phyloP scores from a whole-genome alignment of 23 tunicate species.

The Trididemnum clinides region DNA sequence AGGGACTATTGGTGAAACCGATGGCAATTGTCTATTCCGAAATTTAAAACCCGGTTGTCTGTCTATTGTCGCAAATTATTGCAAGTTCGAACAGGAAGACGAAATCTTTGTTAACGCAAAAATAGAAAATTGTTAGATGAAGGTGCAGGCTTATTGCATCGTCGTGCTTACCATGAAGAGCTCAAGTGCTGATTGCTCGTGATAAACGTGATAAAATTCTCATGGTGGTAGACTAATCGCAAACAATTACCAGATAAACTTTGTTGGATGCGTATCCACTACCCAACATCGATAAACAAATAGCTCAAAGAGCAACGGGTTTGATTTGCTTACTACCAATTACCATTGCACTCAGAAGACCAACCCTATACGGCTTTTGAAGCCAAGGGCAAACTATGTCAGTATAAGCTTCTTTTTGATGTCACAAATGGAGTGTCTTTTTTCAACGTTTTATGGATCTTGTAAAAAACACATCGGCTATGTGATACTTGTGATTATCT shows the following conservation, averaged over 20 bases:
- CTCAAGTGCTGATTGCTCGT: conserved; percentile 12
- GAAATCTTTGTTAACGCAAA: not conserved
- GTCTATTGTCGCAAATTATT: no score
- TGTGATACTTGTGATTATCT: no score
- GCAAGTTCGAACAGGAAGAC: not conserved
- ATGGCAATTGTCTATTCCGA: not conserved
- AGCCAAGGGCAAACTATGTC: no score
- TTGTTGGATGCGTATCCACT: conserved; percentile 28
- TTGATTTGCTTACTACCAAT: conserved; percentile 5
- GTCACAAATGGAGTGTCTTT: no score
- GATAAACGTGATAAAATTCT: not conserved
- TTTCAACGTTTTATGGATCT: no score
- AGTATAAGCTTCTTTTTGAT: no score
- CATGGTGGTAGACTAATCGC: conserved; percentile 7
- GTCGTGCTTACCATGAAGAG: conserved; percentile 19
- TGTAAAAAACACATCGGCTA: no score
- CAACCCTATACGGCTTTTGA: conserved; percentile 21
- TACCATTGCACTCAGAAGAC: not conserved
- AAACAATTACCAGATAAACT: not conserved
- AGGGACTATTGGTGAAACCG: not conserved
- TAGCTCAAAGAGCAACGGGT: not conserved
- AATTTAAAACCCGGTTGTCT: not conserved
- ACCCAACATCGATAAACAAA: conserved; percentile 6
- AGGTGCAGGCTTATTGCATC: conserved; percentile 13
- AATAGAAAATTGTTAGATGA: not conserved